These are phyloP conservation scores for Psammodynastes pulverulentus DNA, from an alignment of 2,113 vertebrate species.

Conservation along the genomic window DNA sequence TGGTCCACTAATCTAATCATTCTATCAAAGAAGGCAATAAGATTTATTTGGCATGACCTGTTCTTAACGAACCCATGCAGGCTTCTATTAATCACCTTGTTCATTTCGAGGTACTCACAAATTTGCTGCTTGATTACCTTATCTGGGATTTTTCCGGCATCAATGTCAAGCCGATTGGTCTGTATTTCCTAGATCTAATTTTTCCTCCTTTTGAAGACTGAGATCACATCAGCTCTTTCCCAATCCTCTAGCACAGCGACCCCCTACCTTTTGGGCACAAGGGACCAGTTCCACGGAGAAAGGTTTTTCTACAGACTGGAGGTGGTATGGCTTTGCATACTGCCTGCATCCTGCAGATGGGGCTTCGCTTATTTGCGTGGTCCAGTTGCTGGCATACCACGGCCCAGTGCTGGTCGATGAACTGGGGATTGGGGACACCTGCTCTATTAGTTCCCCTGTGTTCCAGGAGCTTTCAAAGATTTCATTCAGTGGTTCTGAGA, in stretches of 20 bases:
- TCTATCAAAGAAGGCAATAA: not conserved
- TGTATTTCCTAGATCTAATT: not conserved
- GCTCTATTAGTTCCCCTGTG: not conserved
- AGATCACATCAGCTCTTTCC: not conserved
- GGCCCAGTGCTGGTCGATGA: too few relatives aligned
- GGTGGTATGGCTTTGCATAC: too few relatives aligned
- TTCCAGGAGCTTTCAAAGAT: not conserved
- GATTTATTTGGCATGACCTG: not conserved
- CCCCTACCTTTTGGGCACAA: too few relatives aligned
- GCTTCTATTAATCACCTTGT: not conserved
- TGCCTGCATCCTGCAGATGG: too few relatives aligned
- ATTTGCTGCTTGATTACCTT: not conserved
- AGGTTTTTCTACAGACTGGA: too few relatives aligned
- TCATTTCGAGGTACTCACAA: not conserved
- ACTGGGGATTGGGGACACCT: too few relatives aligned
- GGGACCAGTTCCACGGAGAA: too few relatives aligned
- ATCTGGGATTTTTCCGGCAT: not conserved
- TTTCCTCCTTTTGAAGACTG: not conserved
- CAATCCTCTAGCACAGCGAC: not conserved
- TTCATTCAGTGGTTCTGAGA: not conserved
- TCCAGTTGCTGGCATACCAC: too few relatives aligned
- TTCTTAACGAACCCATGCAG: not conserved
- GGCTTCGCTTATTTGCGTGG: too few relatives aligned
- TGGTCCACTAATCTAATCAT: not conserved
- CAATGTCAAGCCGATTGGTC: not conserved